Base-by-base conservation (phyloP, 2,113 vertebrate genomes). In the Bubalus kerabau region DNA sequence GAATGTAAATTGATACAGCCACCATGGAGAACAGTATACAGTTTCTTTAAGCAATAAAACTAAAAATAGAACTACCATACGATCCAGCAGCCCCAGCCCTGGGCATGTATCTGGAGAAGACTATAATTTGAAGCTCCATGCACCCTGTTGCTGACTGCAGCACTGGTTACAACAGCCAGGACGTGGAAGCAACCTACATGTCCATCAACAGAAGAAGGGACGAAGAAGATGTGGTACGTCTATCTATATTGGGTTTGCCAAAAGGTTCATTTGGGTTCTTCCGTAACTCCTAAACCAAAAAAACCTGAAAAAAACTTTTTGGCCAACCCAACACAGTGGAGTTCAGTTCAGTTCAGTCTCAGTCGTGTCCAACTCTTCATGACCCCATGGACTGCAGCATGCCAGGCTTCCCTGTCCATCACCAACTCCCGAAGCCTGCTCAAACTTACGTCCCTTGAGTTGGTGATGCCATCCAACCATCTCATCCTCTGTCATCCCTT, bases 371-470 rank as follows among this genome's bases (percentile, higher is more conserved):
- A 71, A 23, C 67, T 71, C 10, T 40, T 71, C 67, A 71, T 40
- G n/a, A 40, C 19, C n/a, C n/a, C n/a, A 23, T 23, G n/a, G 67
- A 71, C n/a, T 23, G n/a, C n/a, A 71, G n/a, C 19, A 40, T 11
- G 19, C 67, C 67, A 71, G 67, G 67, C 67, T 36, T 71, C 67
- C 67, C 67, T 71, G n/a, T 23, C 67, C 67, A 71, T 71, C n/a
- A 71, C 67, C n/a, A 71, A 23, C 19, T 71, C 67, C 67, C 2
- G 0, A 71, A 71, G n/a, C 67, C 67, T 40, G 17, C n/a, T 71
- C 67, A 71, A 1, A 71, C n/a, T 40, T 40, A 40, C 0, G 0
- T 71, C n/a, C n/a, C 5, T 71, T 5, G 0, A 40, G 67, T 71
- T 1, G 10, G n/a, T 71, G 67, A 40, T 71, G 19, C n/a, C 67